These are phyloP conservation scores for Nowickia ferox DNA, from an alignment of 2,888 invertebrate genomes.

Conservation along the genomic window DNA sequence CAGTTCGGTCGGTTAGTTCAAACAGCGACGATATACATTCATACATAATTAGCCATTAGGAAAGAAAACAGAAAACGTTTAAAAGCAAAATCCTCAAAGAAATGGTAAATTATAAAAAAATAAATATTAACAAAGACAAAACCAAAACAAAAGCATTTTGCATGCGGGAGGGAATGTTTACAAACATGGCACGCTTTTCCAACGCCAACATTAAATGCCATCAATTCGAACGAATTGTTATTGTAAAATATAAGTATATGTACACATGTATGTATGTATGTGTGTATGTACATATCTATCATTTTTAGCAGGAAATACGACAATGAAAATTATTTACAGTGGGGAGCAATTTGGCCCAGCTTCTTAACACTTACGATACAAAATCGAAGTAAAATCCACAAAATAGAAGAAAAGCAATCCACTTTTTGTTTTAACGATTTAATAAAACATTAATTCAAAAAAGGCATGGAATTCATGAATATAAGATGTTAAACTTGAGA, in stretches of 20 bases:
- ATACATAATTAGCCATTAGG: conserved; percentile 56
- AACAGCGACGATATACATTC: not conserved
- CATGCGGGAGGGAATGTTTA: not conserved
- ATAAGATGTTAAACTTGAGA: too few species aligned
- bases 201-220: conserved; percentile 24
- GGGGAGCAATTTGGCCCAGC: not conserved
- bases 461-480: too few species aligned
- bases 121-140: conserved; percentile 37
- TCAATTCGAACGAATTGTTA: not conserved
- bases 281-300: not conserved
- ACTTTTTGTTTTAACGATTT: too few species aligned
- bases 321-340: conserved; percentile 19
- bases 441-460: too few species aligned
- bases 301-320: conserved; percentile 45
- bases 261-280: too few species aligned
- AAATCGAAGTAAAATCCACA: too few species aligned
- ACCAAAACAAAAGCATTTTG: conserved; percentile 33
- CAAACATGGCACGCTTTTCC: conserved; percentile 67
- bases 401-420: too few species aligned
- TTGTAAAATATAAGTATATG: not conserved
- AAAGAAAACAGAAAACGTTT: conserved; percentile 1
- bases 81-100: conserved; percentile 28
- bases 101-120: conserved; percentile 21
- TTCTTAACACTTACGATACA: too few species aligned
- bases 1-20: not conserved